Evolutionary conservation across 35 echinoderm and acorn worm species (phyloP).

Genomic region (Anneissia japonica): DNA sequence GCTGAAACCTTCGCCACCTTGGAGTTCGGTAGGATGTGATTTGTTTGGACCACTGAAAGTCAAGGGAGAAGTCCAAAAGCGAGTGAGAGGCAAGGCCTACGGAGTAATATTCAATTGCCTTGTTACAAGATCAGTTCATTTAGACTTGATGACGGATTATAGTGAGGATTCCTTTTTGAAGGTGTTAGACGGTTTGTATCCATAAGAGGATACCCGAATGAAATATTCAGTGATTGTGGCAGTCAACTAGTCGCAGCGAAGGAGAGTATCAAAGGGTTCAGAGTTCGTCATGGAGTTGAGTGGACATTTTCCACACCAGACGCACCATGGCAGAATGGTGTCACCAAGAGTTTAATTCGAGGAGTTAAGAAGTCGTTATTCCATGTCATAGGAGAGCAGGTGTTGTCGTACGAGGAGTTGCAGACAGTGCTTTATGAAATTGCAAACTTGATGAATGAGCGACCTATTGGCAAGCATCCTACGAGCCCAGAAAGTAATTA

Average conservation of each 20-base stretch:
- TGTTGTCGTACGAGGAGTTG: neutral
- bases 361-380: slow-evolving; percentile 1
- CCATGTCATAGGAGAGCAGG: neutral
- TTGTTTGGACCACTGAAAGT: neutral
- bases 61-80: neutral
- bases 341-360: slow-evolving; percentile 15
- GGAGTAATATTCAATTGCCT: slow-evolving; percentile 26
- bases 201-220: slow-evolving; percentile 6
- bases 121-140: slow-evolving; percentile 12
- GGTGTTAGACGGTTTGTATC: neutral
- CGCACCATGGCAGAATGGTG: slow-evolving; percentile 49
- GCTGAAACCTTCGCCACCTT: neutral
- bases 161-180: slow-evolving; percentile 10
- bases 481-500: slow-evolving; percentile 18
- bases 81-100: slow-evolving; percentile 6
- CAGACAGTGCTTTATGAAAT: slow-evolving; percentile 1
- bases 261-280: slow-evolving; percentile 1
- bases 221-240: slow-evolving; percentile 9
- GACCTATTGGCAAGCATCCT: slow-evolving; percentile 39
- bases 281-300: slow-evolving; percentile 7
- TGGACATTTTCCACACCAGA: slow-evolving; percentile 51
- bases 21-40: neutral
- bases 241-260: neutral
- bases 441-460: slow-evolving; percentile 2
- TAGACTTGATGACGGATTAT: slow-evolving; percentile 11